Evolutionary conservation across 2,888 invertebrate species (phyloP).

Genomic region (Xestia xanthographa): DNA sequence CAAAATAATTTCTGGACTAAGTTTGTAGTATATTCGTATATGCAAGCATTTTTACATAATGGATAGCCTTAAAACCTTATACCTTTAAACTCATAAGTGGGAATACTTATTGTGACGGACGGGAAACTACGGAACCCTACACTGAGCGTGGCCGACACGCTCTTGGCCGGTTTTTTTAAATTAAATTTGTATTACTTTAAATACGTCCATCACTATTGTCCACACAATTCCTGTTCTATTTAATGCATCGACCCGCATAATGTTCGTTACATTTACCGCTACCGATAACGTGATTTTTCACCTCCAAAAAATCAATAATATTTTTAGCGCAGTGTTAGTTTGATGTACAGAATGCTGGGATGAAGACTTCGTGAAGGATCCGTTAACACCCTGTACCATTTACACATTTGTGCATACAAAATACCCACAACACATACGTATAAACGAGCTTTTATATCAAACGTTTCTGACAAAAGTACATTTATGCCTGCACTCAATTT

Average conservation of each 20-base stretch:
- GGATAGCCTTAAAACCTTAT: too few relatives aligned
- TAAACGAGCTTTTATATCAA: constrained; percentile 20
- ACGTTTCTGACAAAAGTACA: background rate
- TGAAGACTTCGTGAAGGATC: background rate
- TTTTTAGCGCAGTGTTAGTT: background rate
- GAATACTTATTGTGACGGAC: too few relatives aligned
- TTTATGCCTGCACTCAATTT: constrained; percentile 34
- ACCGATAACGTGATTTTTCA: background rate
- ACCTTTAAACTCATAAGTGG: too few relatives aligned
- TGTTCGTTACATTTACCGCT: background rate
- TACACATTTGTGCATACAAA: background rate
- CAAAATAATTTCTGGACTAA: too few relatives aligned
- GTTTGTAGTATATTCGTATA: too few relatives aligned
- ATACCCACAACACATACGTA: background rate
- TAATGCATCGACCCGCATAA: background rate
- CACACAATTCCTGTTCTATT: background rate
- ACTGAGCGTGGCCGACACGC: too few relatives aligned
- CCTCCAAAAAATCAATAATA: too few relatives aligned
- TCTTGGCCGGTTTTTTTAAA: too few relatives aligned
- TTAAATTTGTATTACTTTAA: too few relatives aligned
- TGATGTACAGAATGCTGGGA: background rate
- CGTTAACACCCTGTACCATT: background rate
- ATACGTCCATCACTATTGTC: background rate
- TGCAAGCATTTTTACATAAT: too few relatives aligned
- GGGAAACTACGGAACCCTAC: too few relatives aligned